Evolutionary conservation across 2,797 vertebrate species (phyloP), one percentile per base, ranked within the genome.

Genomic region (Sparidentex hasta): DNA sequence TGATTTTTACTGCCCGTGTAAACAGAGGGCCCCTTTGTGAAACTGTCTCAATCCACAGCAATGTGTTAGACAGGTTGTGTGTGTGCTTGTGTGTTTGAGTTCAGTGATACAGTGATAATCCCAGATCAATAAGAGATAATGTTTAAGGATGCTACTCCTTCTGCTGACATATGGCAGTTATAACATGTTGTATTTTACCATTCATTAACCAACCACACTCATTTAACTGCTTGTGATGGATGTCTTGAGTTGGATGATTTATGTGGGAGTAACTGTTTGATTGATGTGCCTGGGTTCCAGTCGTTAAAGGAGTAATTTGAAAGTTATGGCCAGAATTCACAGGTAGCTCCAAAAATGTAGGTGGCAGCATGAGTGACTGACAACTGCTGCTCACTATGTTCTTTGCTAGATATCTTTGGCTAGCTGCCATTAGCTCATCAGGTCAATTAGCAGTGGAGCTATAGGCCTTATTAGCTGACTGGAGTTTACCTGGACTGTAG

Each of bases 1-100:
- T 73, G 74, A 81, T 76, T 83, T 82, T 71, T 84, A 71, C 75
- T 68, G 62, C 72, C 51, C 69, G 70, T 76, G 64, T 85, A 74
- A 78, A 81, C 71, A 73, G n/a, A 25, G 23, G 52, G 12, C 33
- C 29, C 33, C 59, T 23, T 74, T 51, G 59, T 74, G 62, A 85
- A 78, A 63, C 71, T 38, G 55, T 38, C 65, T 74, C 59, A 57
- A 67, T 72, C 51, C 66, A 74, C 72, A 74, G 79, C 66, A 71
- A 74, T 76, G 77, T 73, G 64, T 74, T 48, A 44, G 44, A 12
- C 25, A 43, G 54, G 48, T 48, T 68, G 56, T 76, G 29, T 52
- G 65, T 76, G 65, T 68, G 48, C 20, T 25, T 27, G 54, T 44
- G 51, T 56, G 69, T 66, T 55, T 50, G 56, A 12, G 43, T 81